Evolutionary conservation across 2,113 vertebrate species (phyloP).

Genomic region (Campylomormyrus tamandua): DNA sequence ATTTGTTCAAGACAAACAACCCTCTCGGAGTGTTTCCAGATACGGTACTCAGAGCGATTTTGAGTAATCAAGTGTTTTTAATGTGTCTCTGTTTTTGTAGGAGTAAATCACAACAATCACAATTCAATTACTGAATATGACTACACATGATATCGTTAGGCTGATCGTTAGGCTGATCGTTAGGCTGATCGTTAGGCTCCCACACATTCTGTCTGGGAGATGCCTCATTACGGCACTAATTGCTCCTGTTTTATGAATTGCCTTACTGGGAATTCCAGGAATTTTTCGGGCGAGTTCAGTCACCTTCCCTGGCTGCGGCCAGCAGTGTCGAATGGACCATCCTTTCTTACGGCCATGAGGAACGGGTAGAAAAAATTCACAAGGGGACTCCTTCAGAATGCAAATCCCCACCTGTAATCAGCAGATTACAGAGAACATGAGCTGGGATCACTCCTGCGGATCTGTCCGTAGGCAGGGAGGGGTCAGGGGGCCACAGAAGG

Average conservation of each 20-base stretch:
- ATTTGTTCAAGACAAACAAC: constrained; percentile 58
- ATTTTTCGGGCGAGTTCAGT: neutral
- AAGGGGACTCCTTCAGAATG: constrained; percentile 18
- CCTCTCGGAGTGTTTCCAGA: constrained; percentile 67
- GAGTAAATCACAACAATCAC: neutral
- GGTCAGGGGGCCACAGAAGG: constrained; percentile 48
- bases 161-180: neutral
- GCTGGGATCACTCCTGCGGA: neutral
- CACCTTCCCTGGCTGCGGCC: too few relatives aligned
- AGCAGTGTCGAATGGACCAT: neutral
- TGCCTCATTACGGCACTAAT: neutral
- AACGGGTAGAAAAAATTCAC: neutral
- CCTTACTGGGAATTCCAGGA: constrained; percentile 2
- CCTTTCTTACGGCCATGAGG: neutral
- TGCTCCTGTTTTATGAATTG: neutral
- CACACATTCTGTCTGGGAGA: neutral
- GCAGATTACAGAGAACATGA: constrained; percentile 52
- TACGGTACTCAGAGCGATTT: constrained; percentile 42
- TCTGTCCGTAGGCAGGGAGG: constrained; percentile 32
- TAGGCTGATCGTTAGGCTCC: neutral
- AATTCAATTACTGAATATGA: constrained; percentile 1
- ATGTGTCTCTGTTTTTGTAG: constrained; percentile 17
- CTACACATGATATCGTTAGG: neutral
- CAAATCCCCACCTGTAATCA: constrained; percentile 54
- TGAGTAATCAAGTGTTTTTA: constrained; percentile 24